Base-by-base conservation (phyloP, 2,113 vertebrate genomes). In the Aspiorhynchus laticeps region DNA sequence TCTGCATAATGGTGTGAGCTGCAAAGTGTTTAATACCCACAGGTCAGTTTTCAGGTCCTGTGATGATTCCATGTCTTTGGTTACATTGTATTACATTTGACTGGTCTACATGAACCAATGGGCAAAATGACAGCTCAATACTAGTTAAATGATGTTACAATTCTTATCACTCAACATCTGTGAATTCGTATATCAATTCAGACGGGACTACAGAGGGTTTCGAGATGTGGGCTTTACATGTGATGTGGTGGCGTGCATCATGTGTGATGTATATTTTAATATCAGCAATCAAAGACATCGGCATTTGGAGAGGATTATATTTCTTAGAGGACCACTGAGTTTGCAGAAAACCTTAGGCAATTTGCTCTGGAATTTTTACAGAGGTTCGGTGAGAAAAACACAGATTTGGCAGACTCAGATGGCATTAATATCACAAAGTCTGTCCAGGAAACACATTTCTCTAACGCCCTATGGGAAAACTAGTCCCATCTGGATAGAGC, bases 1-100 rank as follows among this genome's bases (percentile, higher is more conserved):
- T 61, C 51, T 61, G 67, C 36, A 73, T 74, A 86, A 86, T 80
- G 38, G 53, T 38, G 41, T 38, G 77, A 56, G 46, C 31, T 41
- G 43, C 48, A 78, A 84, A 48, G 56, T 53, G 85, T 86, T 86
- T 86, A 80, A 80, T 74, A 63, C 36, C 36, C 33, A n/a, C 24
- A 61, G 46, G 31, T 26, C 43, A 69, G 15, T 86, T 33, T 28
- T 71, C 46, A 69, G 28, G 63, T 80, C 76, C 31, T 77, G 19
- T 65, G 61, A 46, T 78, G 75, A 80, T 69, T 41, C 79, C 56
- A 28, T 31, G n/a, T 82, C n/a, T 67, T 51, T 78, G 76, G 48
- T 78, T 21, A 51, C 76, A 53, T 53, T 53, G 28, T 11, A 61
- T 80, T 63, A 38, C 26, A 9, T 31, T 65, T 48, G 59, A 46